A percentile compares a stretch with the other conserved stretches of the same genome.
Conservation (phyloP, 2,797 vertebrate genomes). For the Acanthis flammea region DNA sequence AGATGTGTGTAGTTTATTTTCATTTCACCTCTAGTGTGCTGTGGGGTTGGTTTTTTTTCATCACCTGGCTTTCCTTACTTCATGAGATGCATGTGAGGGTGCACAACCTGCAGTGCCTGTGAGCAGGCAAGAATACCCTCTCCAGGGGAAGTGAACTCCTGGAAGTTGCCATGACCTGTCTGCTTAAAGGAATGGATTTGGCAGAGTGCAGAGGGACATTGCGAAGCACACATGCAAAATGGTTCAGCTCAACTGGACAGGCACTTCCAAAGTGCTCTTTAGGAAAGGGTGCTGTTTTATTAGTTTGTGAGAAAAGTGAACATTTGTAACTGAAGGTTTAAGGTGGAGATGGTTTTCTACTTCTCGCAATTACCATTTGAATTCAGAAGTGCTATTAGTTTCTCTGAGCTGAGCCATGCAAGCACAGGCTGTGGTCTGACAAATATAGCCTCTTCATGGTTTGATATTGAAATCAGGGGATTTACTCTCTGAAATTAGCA, state of each 20-base stretch:
- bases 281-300: neutral
- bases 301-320: slow-evolving; percentile 15
- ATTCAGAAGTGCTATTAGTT: slow-evolving; percentile 12
- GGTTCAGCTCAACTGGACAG: neutral
- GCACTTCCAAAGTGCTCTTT: neutral
- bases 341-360: neutral
- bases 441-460: slow-evolving; percentile 9
- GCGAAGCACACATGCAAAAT: rapidly evolving
- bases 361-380: slow-evolving; percentile 23
- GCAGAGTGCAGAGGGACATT: rapidly evolving
- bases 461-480: slow-evolving; percentile 58
- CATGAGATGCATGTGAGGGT: neutral
- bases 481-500: slow-evolving; percentile 50
- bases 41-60: rapidly evolving
- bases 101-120: neutral
- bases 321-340: neutral
- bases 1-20: neutral
- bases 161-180: rapidly evolving
- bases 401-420: neutral
- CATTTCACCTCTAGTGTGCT: neutral
- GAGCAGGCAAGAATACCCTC: neutral
- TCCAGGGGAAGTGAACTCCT: neutral
- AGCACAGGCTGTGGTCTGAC: neutral
- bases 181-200: neutral
- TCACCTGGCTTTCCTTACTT: neutral